Base-by-base conservation (phyloP, 2,113 vertebrate genomes). In the Eptatretus burgeri region DNA sequence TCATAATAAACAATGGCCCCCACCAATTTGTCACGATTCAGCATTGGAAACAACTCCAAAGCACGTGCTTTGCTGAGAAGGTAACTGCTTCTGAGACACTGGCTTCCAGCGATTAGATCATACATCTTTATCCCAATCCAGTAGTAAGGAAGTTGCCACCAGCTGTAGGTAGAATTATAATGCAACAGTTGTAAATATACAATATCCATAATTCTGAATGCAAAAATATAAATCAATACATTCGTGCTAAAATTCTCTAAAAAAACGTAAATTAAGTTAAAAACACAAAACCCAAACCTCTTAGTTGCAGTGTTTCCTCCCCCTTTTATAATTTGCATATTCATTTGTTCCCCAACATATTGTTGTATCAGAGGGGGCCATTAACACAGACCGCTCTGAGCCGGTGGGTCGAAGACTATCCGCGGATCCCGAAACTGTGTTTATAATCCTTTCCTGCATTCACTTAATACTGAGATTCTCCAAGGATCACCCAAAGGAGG, bases 131-230 rank as follows among this genome's bases (percentile, higher is more conserved):
- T 98, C 51, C 91, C 89, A 1, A 79, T 67, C 91, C 91, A 98
- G 75, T 85, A 98, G 73, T 98, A 98, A 0, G 91, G 91, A 70
- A 98, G 10, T 77, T 98, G 89, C 91, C 91, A 95, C 89, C 91
- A 96, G 62, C 91, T 98, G 69, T 7, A 65, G 51, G 16, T 27
- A 11, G 67, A 18, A 16, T 11, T 19, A 1, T 49, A 62, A 65
- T 13, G 52, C 50, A 19, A 62, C 7, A 51, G 41, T 50, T 52
- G 52, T 62, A 13, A 65, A 62, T 18, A 49, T 5, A 17, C 19
- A 62, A 62, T 62, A 62, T 17, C 19, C n/a, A 62, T 62, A n/a
- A 62, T 62, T 62, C 19, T 13, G 12, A 17, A 12, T 2, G 2
- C 56, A 13, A 62, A 62, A 62, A 17, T 62, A 19, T 9, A 62